Conservation (phyloP, 1,140 invertebrate genomes). For the Drosophila punjabiensis region DNA sequence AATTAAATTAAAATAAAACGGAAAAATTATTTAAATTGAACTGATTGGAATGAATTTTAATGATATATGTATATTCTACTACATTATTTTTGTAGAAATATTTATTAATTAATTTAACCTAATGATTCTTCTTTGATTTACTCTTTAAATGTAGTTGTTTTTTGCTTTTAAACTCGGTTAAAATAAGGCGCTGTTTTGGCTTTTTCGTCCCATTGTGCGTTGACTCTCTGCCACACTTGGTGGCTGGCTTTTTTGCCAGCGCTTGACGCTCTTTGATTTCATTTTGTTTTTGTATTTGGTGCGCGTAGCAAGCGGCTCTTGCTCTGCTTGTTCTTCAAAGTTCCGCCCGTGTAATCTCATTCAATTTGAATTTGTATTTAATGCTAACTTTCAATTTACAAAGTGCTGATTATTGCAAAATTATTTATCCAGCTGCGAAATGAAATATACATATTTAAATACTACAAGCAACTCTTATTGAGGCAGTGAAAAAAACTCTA, state of each 20-base stretch:
- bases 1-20: not conserved
- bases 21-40: not conserved
- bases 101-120: not conserved
- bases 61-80: too few species aligned
- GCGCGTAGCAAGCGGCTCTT: constrained; percentile 59
- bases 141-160: not conserved
- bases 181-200: not conserved
- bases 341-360: constrained; percentile 39
- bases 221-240: constrained; percentile 14
- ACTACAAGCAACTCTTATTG: not conserved
- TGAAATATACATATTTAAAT: not conserved
- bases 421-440: not conserved
- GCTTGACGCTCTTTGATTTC: constrained; percentile 47
- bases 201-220: not conserved
- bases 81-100: too few species aligned
- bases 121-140: not conserved
- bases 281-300: constrained; percentile 71
- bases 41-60: too few species aligned
- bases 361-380: constrained; percentile 19
- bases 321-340: constrained; percentile 13
- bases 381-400: constrained; percentile 13
- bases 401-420: constrained; percentile 1
- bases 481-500: not conserved
- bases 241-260: constrained; percentile 24
- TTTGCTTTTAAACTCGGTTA: not conserved